phyloP scores from a whole-genome alignment of 2,888 invertebrate genomes.

The Drosophila ustulata region DNA sequence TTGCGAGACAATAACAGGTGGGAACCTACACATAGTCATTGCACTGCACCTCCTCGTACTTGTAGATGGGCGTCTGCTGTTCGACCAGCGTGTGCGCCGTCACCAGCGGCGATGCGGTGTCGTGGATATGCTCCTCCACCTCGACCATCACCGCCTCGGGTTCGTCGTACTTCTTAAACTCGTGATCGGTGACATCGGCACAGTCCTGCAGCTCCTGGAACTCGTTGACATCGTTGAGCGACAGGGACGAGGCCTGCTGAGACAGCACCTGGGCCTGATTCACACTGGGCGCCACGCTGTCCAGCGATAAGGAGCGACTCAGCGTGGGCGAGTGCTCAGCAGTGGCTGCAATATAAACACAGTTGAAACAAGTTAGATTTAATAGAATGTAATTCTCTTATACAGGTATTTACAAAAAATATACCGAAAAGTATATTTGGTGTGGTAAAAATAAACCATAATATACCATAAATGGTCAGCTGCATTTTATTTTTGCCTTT shows the following conservation, averaged over 20 bases:
- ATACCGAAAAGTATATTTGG: no score
- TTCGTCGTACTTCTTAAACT: constrained; percentile 82
- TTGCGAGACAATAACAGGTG: not conserved
- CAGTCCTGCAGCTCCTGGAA: constrained; percentile 86
- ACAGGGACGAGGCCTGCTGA: constrained; percentile 90
- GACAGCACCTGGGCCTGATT: constrained; percentile 85
- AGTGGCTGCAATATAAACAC: constrained; percentile 47
- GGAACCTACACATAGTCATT: constrained; percentile 86
- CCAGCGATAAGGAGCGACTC: constrained; percentile 91
- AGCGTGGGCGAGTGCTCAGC: constrained; percentile 85
- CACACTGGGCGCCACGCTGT: constrained; percentile 88
- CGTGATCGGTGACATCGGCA: constrained; percentile 77
- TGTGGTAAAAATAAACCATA: no score
- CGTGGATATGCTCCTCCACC: constrained; percentile 92
- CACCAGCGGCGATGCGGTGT: constrained; percentile 90
- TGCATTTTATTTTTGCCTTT: no score
- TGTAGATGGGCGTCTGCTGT: constrained; percentile 91
- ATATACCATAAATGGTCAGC: no score
- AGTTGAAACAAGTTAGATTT: no score
- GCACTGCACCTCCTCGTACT: constrained; percentile 88
- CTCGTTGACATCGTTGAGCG: constrained; percentile 90
- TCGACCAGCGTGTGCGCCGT: constrained; percentile 88
- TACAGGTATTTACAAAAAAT: no score
- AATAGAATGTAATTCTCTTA: no score
- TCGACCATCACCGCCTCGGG: constrained; percentile 92